Evolutionary conservation across 2,113 vertebrate genomes (phyloP).

Genomic region (Hylia prasina): DNA sequence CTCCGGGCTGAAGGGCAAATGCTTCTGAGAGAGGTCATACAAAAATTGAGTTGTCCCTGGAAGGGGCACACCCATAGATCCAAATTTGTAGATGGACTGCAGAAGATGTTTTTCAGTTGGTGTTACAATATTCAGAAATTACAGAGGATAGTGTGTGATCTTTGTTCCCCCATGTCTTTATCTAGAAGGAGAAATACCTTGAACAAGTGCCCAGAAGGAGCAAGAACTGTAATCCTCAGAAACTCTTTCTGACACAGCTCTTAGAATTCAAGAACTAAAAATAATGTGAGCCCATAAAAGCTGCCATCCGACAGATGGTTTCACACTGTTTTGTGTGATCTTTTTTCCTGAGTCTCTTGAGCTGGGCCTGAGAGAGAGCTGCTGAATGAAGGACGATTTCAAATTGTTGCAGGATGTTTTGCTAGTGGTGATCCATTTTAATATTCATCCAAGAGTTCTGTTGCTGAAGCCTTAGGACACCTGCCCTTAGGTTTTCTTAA

Average conservation of each 20-base stretch:
- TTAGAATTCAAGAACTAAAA: conserved; percentile 32
- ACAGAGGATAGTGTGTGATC: background rate
- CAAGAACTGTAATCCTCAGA: background rate
- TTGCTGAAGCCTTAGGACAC: background rate
- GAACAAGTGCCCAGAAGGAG: background rate
- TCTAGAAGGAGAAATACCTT: background rate
- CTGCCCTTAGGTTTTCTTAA: background rate
- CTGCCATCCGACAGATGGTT: conserved; percentile 43
- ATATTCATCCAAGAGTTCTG: background rate
- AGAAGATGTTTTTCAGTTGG: background rate
- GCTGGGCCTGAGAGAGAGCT: background rate
- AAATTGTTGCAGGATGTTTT: background rate
- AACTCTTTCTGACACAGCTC: background rate
- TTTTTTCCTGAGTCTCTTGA: background rate
- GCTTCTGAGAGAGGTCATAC: background rate
- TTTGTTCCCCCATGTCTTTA: background rate
- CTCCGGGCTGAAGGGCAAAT: background rate
- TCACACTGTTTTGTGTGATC: background rate
- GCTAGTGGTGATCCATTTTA: background rate
- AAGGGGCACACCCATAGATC: background rate
- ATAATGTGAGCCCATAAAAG: background rate
- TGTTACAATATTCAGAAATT: background rate
- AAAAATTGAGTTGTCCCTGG: background rate
- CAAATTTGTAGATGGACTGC: background rate
- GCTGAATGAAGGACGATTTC: background rate